Conservation (phyloP, 2,797 vertebrate species). For the Spinus olivaceus region DNA sequence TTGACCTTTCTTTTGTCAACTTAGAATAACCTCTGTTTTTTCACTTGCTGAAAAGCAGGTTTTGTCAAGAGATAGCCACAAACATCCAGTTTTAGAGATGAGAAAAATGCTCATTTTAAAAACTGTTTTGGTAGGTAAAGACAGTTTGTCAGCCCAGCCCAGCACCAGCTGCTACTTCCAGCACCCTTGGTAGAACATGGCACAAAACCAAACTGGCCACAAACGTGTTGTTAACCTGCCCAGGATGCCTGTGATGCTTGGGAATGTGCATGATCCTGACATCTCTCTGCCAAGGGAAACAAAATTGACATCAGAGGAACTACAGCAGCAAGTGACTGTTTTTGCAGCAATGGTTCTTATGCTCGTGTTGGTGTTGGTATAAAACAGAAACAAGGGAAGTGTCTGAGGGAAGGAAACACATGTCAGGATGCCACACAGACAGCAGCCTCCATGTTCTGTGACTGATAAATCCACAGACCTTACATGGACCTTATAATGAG, state of each 20-base stretch:
- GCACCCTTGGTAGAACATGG: background rate
- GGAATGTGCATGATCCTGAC: fast-evolving
- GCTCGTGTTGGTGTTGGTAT: fast-evolving
- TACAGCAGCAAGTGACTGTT: background rate
- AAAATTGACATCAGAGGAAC: background rate
- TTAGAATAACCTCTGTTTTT: background rate
- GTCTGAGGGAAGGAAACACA: background rate
- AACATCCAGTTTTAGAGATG: background rate
- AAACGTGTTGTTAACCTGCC: fast-evolving
- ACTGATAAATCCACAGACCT: background rate
- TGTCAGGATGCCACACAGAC: background rate
- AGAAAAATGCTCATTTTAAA: background rate
- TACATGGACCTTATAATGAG: background rate
- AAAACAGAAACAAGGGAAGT: background rate
- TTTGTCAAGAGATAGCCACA: background rate
- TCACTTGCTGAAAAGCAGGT: background rate
- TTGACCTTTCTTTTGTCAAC: background rate
- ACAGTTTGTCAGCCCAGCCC: background rate
- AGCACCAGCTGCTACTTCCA: background rate
- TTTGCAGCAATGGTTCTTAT: background rate
- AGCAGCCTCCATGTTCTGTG: background rate
- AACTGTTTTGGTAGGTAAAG: background rate
- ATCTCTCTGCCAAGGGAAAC: background rate
- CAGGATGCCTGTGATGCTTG: background rate
- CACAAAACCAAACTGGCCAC: background rate